phyloP scores from a whole-genome alignment of 2,113 vertebrate species.

The Lepidiolamprologus cunningtoni region DNA sequence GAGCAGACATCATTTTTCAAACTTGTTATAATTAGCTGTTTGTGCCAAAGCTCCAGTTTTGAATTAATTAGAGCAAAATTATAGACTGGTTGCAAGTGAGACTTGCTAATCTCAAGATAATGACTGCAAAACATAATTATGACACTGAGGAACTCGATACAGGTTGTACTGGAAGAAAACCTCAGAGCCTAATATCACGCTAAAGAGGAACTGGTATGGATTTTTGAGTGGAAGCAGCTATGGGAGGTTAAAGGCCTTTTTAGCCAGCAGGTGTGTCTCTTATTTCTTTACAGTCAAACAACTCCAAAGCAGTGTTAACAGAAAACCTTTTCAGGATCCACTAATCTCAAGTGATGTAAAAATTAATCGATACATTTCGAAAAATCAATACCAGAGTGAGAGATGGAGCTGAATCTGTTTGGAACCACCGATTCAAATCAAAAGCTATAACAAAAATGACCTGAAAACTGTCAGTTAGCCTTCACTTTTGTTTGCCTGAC shows the following conservation, averaged over 20 bases:
- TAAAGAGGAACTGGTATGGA: not conserved
- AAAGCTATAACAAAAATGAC: not conserved
- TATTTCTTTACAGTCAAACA: not conserved
- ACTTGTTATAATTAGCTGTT: not conserved
- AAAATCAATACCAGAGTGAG: not conserved
- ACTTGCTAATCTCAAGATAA: not conserved
- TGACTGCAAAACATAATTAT: not conserved
- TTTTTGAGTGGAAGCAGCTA: not conserved
- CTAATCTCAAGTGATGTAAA: not conserved
- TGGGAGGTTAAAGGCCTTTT: not conserved
- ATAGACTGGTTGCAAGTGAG: not conserved
- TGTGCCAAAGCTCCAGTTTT: not conserved
- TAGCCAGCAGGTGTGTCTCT: not conserved
- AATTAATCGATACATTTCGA: not conserved
- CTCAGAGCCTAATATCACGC: not conserved
- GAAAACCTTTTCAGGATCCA: not conserved
- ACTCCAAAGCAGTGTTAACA: not conserved
- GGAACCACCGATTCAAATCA: not conserved
- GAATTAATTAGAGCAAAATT: not conserved
- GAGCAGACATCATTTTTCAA: not conserved
- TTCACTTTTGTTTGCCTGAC: not conserved
- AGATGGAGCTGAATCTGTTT: not conserved
- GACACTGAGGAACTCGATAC: not conserved
- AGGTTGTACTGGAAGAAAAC: not conserved
- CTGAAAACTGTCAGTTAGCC: not conserved